A percentile compares a stretch with the other conserved stretches of the same genome.
Evolutionary conservation across 2,888 invertebrate species (phyloP).

Genomic region (Chrysolina americana): DNA sequence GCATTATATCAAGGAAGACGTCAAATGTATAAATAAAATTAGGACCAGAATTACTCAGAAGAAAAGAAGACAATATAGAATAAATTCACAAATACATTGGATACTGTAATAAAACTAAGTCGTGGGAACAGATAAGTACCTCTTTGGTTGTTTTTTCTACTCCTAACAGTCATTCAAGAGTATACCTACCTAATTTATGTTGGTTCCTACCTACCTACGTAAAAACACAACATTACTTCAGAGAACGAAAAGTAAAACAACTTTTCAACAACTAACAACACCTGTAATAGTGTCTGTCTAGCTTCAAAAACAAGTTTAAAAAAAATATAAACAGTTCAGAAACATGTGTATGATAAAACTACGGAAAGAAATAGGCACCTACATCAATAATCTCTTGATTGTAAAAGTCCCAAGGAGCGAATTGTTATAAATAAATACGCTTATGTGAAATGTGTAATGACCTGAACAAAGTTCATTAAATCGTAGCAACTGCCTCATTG

Average conservation of each 20-base stretch:
- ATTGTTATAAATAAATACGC: neutral
- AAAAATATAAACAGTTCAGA: neutral
- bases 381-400: neutral
- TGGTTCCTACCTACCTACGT: too few relatives aligned
- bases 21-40: too few relatives aligned
- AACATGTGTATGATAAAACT: neutral
- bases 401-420: neutral
- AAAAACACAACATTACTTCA: neutral
- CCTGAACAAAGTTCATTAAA: slow-evolving; percentile 2
- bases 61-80: too few relatives aligned
- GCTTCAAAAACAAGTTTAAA: neutral
- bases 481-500: neutral
- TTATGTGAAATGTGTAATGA: neutral
- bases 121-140: too few relatives aligned
- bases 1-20: too few relatives aligned
- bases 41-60: too few relatives aligned
- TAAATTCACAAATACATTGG: too few relatives aligned
- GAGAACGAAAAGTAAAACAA: neutral
- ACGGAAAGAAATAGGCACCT: neutral
- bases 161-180: too few relatives aligned
- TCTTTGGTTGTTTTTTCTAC: too few relatives aligned
- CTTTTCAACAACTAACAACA: slow-evolving; percentile 6
- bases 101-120: too few relatives aligned
- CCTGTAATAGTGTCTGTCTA: slow-evolving; percentile 2
- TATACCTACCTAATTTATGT: too few relatives aligned